Percentiles rank a stretch among this genome's conserved stretches.
Evolutionary conservation across 2,888 invertebrate genomes (phyloP).

Genomic region (Archips xylosteana): DNA sequence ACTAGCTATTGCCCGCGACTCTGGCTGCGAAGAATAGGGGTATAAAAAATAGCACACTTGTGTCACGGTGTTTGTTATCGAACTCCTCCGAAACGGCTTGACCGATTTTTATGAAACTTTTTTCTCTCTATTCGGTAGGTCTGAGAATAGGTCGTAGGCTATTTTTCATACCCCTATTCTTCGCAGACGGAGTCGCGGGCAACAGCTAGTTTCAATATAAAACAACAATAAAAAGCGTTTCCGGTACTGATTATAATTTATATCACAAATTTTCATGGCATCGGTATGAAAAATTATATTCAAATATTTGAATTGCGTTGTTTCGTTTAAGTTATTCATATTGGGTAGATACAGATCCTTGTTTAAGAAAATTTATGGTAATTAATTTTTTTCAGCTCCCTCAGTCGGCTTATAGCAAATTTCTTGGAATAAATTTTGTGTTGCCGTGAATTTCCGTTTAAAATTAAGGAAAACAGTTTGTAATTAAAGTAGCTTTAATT

Average conservation of each 20-base stretch:
- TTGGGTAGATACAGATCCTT: slow-evolving; percentile 47
- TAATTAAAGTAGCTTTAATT: slow-evolving; percentile 1
- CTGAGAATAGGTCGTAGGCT: too few relatives aligned
- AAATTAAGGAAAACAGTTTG: slow-evolving; percentile 2
- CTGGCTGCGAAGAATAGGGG: too few relatives aligned
- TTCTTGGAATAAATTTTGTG: slow-evolving; percentile 53
- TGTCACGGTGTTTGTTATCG: too few relatives aligned
- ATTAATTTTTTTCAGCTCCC: slow-evolving; percentile 52
- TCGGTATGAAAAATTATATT: slow-evolving; percentile 37
- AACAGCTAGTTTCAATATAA: too few relatives aligned
- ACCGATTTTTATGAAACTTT: too few relatives aligned
- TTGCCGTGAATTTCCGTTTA: slow-evolving; percentile 24
- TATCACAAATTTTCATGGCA: slow-evolving; percentile 32
- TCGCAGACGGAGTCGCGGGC: too few relatives aligned
- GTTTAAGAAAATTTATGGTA: slow-evolving; percentile 61
- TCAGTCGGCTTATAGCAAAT: slow-evolving; percentile 47
- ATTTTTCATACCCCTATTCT: too few relatives aligned
- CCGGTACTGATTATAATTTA: slow-evolving; percentile 14
- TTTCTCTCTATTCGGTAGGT: too few relatives aligned
- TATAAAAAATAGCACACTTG: too few relatives aligned
- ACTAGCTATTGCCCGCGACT: too few relatives aligned
- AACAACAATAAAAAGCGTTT: background rate
- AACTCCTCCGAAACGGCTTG: too few relatives aligned
- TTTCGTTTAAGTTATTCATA: slow-evolving; percentile 55
- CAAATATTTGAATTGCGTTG: slow-evolving; percentile 40